A percentile compares a stretch with the other conserved stretches of the same genome.
Conservation (phyloP, 2,113 vertebrate species). For the Dryoscopus gambensis region DNA sequence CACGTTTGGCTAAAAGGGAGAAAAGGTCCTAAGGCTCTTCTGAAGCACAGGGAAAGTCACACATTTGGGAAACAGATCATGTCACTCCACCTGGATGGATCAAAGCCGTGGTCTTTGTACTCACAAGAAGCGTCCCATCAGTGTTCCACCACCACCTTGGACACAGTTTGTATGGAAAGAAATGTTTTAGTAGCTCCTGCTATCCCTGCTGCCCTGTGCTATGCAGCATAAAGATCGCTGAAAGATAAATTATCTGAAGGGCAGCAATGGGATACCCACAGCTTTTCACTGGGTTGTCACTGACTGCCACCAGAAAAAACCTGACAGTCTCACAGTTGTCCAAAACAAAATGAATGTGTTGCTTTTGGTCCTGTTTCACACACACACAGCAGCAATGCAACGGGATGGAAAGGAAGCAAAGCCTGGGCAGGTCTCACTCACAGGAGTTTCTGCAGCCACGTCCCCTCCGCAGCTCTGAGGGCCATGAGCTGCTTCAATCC, state of each 20-base stretch:
- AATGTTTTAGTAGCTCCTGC: not conserved
- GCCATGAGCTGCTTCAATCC: not conserved
- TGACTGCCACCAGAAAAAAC: not conserved
- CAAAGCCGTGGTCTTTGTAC: not conserved
- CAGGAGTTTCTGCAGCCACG: not conserved
- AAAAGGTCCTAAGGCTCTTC: not conserved
- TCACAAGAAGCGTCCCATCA: not conserved
- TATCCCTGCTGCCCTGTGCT: not conserved
- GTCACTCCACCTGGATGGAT: accelerated
- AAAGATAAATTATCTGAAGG: not conserved
- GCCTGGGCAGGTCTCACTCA: not conserved
- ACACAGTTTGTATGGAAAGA: not conserved
- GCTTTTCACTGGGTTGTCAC: not conserved
- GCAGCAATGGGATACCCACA: not conserved
- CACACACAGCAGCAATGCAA: accelerated
- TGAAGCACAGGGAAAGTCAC: not conserved
- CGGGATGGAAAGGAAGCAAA: not conserved
- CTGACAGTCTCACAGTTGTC: not conserved
- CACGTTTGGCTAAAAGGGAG: not conserved
- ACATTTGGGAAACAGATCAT: accelerated
- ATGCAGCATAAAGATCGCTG: not conserved
- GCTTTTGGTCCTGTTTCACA: not conserved
- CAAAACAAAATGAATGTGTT: not conserved
- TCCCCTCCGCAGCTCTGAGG: accelerated
- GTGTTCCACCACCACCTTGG: too few relatives aligned